These are phyloP conservation scores for Lichenostomus cassidix DNA, from an alignment of 2,113 vertebrate genomes.

Conservation along the genomic window DNA sequence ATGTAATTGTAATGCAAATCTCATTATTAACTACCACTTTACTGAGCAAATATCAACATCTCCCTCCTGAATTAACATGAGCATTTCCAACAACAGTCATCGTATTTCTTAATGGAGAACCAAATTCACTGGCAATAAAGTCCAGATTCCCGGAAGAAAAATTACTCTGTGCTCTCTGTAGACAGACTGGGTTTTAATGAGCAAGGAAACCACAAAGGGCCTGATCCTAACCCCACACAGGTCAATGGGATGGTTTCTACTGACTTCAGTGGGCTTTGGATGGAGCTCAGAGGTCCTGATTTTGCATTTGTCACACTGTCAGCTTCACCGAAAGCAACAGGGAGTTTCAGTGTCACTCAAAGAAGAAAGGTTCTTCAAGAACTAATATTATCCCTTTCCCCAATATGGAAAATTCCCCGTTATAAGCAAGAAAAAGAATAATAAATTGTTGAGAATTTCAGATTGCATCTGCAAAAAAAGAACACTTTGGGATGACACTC, in stretches of 20 bases:
- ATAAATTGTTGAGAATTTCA: neutral
- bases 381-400: neutral
- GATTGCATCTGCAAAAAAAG: neutral
- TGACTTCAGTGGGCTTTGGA: neutral
- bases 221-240: neutral
- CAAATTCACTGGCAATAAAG: constrained; percentile 18
- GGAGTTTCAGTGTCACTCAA: neutral
- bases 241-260: neutral
- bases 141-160: neutral
- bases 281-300: neutral
- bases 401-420: neutral
- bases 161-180: neutral
- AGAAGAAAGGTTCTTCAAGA: neutral
- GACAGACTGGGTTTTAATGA: constrained; percentile 18
- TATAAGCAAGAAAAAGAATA: neutral
- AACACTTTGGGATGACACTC: neutral
- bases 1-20: neutral
- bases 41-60: constrained; percentile 42
- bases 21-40: constrained; percentile 33
- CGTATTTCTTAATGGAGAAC: constrained; percentile 20
- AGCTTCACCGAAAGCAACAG: neutral
- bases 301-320: neutral
- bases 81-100: constrained; percentile 25
- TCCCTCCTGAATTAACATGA: constrained; percentile 38
- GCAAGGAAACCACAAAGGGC: neutral